Conservation (phyloP, 2,888 invertebrate genomes). For the Drosophila fulvimacula region DNA sequence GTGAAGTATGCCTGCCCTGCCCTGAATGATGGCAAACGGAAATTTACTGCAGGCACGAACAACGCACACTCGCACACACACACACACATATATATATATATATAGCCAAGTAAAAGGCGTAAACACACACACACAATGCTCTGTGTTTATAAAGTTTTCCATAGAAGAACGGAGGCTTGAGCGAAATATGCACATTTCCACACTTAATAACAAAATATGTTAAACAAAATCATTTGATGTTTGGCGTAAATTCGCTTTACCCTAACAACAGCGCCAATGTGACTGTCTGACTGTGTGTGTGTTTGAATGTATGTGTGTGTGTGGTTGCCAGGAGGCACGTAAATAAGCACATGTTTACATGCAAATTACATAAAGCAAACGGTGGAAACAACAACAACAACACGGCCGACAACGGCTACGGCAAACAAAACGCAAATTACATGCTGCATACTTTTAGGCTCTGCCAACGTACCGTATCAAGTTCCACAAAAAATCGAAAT, state of each 20-base stretch:
- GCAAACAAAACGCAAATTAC: constrained; percentile 75
- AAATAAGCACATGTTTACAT: constrained; percentile 80
- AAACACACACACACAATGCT: constrained; percentile 7
- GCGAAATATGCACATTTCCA: constrained; percentile 78
- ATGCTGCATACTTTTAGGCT: constrained; percentile 74
- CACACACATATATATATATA: no score
- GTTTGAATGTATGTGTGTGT: constrained; percentile 23
- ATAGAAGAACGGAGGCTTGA: constrained; percentile 40
- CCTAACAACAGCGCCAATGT: constrained; percentile 16
- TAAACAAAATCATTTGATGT: constrained; percentile 80
- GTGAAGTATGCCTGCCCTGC: constrained; percentile 64
- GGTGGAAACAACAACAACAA: constrained; percentile 32
- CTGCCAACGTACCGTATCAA: constrained; percentile 50
- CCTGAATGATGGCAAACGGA: constrained; percentile 76
- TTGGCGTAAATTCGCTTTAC: constrained; percentile 58
- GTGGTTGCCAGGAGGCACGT: constrained; percentile 58
- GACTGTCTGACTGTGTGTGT: constrained; percentile 19
- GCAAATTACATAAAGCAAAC: constrained; percentile 78
- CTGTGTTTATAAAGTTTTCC: constrained; percentile 21
- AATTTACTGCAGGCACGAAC: constrained; percentile 79
- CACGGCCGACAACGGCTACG: constrained; percentile 33
- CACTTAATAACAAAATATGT: constrained; percentile 81
- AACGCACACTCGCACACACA: constrained; percentile 18
- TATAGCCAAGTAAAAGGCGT: no score
- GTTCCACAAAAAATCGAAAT: constrained; percentile 44